Conservation (phyloP, 2,888 invertebrate genomes). For the Brachyptera putata region DNA sequence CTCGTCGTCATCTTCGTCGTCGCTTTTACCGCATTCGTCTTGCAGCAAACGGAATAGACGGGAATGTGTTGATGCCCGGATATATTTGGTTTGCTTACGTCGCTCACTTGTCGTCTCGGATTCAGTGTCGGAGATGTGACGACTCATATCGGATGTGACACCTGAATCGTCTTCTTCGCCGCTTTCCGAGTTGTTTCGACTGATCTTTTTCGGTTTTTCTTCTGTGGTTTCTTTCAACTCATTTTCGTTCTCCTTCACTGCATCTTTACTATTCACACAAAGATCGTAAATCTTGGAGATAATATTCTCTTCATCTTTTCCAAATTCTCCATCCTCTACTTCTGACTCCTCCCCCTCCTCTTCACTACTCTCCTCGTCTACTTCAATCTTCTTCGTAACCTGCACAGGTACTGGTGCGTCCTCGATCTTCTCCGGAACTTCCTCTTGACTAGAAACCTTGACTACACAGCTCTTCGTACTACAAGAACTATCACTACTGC, state of each 20-base stretch:
- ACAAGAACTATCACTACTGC: background rate
- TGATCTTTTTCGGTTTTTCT: no score
- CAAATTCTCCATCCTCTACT: slow-evolving; percentile 34
- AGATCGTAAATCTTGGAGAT: slow-evolving; percentile 27
- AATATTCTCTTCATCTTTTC: slow-evolving; percentile 34
- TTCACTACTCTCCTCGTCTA: background rate
- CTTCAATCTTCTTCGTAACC: slow-evolving; percentile 30
- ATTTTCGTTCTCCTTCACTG: slow-evolving; percentile 34
- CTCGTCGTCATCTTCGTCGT: slow-evolving; percentile 40
- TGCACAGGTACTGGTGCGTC: slow-evolving; percentile 22
- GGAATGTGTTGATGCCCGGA: slow-evolving; percentile 68
- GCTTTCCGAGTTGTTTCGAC: slow-evolving; percentile 39
- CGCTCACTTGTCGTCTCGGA: slow-evolving; percentile 54
- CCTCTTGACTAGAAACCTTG: no score
- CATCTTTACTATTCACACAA: slow-evolving; percentile 27
- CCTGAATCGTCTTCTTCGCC: slow-evolving; percentile 64
- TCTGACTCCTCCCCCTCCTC: slow-evolving; percentile 27
- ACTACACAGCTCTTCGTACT: slow-evolving; percentile 10
- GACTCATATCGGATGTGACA: slow-evolving; percentile 64
- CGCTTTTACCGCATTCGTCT: slow-evolving; percentile 50
- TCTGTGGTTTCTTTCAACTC: slow-evolving; percentile 32
- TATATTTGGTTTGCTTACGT: slow-evolving; percentile 56
- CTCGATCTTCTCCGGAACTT: slow-evolving; percentile 25
- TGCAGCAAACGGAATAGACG: slow-evolving; percentile 63
- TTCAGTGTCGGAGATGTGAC: slow-evolving; percentile 62